Percentiles rank a stretch among this genome's conserved stretches.
phyloP scores from a whole-genome alignment of 2,797 vertebrate species.

The Argentina silus region DNA sequence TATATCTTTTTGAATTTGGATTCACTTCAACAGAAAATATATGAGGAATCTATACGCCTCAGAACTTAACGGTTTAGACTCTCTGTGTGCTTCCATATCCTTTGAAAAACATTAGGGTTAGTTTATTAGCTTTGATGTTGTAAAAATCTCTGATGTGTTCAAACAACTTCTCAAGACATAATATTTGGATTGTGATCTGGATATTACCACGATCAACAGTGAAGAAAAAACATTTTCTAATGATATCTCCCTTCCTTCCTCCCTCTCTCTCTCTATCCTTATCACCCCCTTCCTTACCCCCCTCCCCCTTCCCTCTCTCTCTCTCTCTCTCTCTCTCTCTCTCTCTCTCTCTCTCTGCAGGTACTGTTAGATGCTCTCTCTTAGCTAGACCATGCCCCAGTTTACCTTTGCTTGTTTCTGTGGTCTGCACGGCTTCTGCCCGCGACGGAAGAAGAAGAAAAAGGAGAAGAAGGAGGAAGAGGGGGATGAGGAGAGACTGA shows the following conservation, averaged over 20 bases:
- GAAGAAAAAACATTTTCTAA: too few species aligned
- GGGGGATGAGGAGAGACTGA: constrained; percentile 47
- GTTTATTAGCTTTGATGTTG: background rate
- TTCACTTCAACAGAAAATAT: too few species aligned
- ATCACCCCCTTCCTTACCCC: constrained; percentile 13
- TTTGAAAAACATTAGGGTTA: too few species aligned
- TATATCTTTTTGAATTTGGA: too few species aligned
- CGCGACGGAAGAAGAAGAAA: constrained; percentile 76
- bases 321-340: constrained; percentile 20
- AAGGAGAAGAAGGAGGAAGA: constrained; percentile 49
- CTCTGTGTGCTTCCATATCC: too few species aligned
- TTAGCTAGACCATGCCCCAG: constrained; percentile 85
- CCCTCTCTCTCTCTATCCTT: constrained; percentile 20
- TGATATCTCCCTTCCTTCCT: background rate
- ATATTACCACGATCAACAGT: background rate
- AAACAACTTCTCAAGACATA: background rate
- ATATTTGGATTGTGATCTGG: background rate
- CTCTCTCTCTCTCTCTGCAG: constrained; percentile 53
- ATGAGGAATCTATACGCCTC: too few species aligned
- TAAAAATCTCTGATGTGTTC: background rate
- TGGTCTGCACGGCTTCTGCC: constrained; percentile 90
- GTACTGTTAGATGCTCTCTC: constrained; percentile 41
- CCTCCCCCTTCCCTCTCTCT: constrained; percentile 13
- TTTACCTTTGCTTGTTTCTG: constrained; percentile 97
- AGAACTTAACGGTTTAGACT: background rate